Evolutionary conservation across 1,140 invertebrate species (phyloP), one percentile per base, ranked within the genome.

Genomic region (Myzus persicae): DNA sequence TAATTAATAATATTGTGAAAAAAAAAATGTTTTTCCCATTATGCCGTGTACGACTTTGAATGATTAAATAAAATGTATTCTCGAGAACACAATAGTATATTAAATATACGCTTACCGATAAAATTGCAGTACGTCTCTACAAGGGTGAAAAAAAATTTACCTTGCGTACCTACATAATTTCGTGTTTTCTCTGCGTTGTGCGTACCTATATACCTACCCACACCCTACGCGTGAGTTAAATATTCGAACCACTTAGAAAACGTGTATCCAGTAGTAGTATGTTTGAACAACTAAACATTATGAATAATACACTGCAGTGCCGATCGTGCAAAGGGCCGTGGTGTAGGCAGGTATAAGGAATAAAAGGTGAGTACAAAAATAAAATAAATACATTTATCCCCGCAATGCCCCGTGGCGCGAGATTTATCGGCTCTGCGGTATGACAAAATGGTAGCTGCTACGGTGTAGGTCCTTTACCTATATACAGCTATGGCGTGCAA

Each of bases 381-480:
- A 51, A 51, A 51, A 51, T 51, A 51, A 51, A 76, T 76, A 76
- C 59, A 76, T 76, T 76, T n/a, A n/a, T 76, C 59, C 59, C 59
- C 59, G n/a, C 59, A n/a, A 76, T 76, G 59, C n/a, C 59, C 59
- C n/a, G 59, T n/a, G 59, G 59, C 31, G 59, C n/a, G 59, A 76
- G 59, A 76, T 76, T 76, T 76, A 76, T 76, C 59, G 59, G 14
- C 59, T 76, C 14, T n/a, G n/a, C 14, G 59, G n/a, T 76, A 76
- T 76, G 59, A 76, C 59, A 76, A 76, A 76, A 76, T n/a, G 59
- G 59, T 76, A 76, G 31, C 59, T 76, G 31, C n/a, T n/a, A 76
- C 7, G 59, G 59, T 76, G 9, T 46, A 22, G 31, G 31, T 76
- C 36, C 11, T 6, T 31, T n/a, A n/a, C 59, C 11, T 76, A 76